Evolutionary conservation across 2,888 invertebrate genomes (phyloP).

Genomic region (Zeuzera pyrina): DNA sequence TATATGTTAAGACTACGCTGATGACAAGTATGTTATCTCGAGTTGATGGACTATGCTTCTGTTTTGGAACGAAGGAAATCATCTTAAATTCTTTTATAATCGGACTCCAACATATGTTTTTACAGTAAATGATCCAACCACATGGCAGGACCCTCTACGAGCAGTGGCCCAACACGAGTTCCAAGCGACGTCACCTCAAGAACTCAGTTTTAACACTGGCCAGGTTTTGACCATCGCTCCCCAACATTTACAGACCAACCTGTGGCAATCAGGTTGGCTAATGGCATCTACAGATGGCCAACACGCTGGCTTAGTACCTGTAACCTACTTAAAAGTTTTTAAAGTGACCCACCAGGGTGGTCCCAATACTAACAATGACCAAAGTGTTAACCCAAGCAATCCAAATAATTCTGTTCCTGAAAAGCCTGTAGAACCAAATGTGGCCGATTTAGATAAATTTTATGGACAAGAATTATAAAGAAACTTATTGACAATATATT

Average conservation of each 20-base stretch:
- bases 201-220: constrained; percentile 83
- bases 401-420: neutral
- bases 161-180: constrained; percentile 85
- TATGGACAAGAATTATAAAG: constrained; percentile 26
- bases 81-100: too few relatives aligned
- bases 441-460: constrained; percentile 25
- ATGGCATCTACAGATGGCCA: constrained; percentile 74
- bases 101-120: too few relatives aligned
- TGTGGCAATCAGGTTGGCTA: constrained; percentile 80
- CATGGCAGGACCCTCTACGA: constrained; percentile 79
- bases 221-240: constrained; percentile 89
- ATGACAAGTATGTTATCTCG: too few relatives aligned
- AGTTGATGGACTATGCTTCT: too few relatives aligned
- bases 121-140: constrained; percentile 76
- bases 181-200: constrained; percentile 78
- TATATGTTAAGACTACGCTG: too few relatives aligned
- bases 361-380: neutral
- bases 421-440: constrained; percentile 13
- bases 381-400: neutral
- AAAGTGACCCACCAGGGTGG: constrained; percentile 28
- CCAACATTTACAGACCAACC: constrained; percentile 81
- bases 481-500: too few relatives aligned
- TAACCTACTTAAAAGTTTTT: constrained; percentile 70
- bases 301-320: constrained; percentile 76
- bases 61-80: too few relatives aligned